Conservation (phyloP, 1,140 invertebrate species). For the Copidosoma floridanum region DNA sequence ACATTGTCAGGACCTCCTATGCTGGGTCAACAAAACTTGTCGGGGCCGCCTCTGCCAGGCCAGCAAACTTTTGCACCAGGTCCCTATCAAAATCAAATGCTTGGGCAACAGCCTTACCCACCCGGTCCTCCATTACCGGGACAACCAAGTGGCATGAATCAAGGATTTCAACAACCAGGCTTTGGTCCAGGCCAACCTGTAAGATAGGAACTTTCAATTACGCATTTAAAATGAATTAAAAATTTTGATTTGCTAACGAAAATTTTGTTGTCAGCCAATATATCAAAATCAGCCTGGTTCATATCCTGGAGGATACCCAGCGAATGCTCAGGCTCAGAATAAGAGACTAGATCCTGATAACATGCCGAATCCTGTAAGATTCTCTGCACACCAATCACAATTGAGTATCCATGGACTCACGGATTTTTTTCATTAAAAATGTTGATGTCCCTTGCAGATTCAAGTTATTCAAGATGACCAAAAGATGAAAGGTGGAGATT, state of each 20-base stretch:
- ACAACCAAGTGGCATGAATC: slow-evolving; percentile 24
- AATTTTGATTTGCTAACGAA: too few relatives aligned
- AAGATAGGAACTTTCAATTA: not conserved
- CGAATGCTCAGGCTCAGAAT: slow-evolving; percentile 39
- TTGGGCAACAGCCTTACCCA: slow-evolving; percentile 20
- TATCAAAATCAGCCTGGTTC: slow-evolving; percentile 50
- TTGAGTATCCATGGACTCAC: too few relatives aligned
- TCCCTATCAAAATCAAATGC: slow-evolving; percentile 14
- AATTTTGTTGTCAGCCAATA: slow-evolving; percentile 29
- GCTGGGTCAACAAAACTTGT: slow-evolving; percentile 31
- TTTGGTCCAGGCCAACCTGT: slow-evolving; percentile 32
- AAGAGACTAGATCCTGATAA: slow-evolving; percentile 86
- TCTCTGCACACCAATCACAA: slow-evolving; percentile 2
- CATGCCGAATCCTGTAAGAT: slow-evolving; percentile 90
- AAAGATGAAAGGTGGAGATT: slow-evolving; percentile 67
- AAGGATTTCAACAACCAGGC: slow-evolving; percentile 31
- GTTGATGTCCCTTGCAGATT: slow-evolving; percentile 69
- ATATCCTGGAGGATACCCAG: slow-evolving; percentile 32
- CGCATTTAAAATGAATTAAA: slow-evolving; percentile 8
- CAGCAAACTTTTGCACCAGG: slow-evolving; percentile 27
- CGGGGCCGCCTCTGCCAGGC: slow-evolving; percentile 36
- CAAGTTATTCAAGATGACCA: slow-evolving; percentile 96
- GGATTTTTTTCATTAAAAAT: too few relatives aligned
- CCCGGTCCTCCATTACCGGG: slow-evolving; percentile 19
- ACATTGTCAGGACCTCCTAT: slow-evolving; percentile 11